Percentiles rank a stretch among this genome's conserved stretches.
Evolutionary conservation across 2,113 vertebrate genomes (phyloP).

Genomic region (Sapajus apella): DNA sequence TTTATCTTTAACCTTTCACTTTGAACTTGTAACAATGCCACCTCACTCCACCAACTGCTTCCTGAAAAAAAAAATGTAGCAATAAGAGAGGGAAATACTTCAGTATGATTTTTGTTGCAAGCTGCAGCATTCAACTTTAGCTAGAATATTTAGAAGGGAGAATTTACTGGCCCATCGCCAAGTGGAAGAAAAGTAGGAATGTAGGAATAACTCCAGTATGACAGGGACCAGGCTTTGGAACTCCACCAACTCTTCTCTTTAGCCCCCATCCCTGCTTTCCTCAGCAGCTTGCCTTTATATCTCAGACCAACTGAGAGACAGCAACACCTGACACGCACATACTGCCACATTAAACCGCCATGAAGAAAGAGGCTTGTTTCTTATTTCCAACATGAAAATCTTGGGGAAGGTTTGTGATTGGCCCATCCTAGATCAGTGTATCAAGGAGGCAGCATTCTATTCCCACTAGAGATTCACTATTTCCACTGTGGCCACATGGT

Average conservation of each 20-base stretch:
- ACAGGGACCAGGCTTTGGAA: neutral
- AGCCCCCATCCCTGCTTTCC: rapidly evolving
- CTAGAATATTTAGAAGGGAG: neutral
- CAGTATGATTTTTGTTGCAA: neutral
- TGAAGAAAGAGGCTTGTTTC: neutral
- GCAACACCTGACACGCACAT: neutral
- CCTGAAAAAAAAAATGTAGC: neutral
- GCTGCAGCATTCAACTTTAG: neutral
- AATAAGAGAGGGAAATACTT: neutral
- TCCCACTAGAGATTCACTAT: neutral
- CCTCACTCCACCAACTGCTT: neutral
- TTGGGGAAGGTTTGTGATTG: neutral
- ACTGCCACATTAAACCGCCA: neutral
- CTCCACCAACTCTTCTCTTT: neutral
- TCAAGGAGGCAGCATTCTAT: neutral
- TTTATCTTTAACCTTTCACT: neutral
- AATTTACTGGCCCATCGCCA: neutral
- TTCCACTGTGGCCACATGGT: neutral
- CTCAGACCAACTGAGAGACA: neutral
- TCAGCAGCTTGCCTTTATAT: neutral
- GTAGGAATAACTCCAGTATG: rapidly evolving
- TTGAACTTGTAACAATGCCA: neutral
- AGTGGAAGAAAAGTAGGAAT: neutral
- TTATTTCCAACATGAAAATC: neutral
- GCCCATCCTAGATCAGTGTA: neutral